phyloP scores from a whole-genome alignment of 1,140 invertebrate genomes.

The Drosophila nikananu region DNA sequence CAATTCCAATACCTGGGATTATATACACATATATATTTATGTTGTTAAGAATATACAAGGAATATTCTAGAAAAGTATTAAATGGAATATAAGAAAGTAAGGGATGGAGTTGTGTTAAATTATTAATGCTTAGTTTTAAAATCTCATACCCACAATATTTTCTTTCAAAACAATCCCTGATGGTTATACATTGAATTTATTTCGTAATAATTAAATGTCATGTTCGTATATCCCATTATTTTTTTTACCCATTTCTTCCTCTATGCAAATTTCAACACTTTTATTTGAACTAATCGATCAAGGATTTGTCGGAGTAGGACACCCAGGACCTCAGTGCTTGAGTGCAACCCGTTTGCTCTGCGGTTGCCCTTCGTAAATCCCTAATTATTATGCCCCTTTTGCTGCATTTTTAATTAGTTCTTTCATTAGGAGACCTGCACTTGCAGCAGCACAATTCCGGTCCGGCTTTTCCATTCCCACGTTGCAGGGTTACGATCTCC shows the following conservation, averaged over 20 bases:
- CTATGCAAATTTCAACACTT: conserved; percentile 15
- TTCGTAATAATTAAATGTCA: neutral
- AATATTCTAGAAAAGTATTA: neutral
- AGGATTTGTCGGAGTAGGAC: conserved; percentile 5
- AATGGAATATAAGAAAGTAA: neutral
- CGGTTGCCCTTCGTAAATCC: conserved; percentile 20
- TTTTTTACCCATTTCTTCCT: neutral
- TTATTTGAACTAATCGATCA: conserved; percentile 12
- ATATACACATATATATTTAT: neutral
- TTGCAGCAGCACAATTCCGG: conserved; percentile 47
- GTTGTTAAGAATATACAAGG: neutral
- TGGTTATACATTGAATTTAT: neutral
- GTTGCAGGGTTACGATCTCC: conserved; percentile 35
- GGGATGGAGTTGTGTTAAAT: no score
- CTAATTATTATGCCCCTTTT: conserved; percentile 11
- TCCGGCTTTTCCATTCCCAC: conserved; percentile 52
- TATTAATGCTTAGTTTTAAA: neutral
- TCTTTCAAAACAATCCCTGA: neutral
- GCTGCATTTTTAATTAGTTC: conserved; percentile 33
- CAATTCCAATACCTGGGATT: conserved; percentile 1
- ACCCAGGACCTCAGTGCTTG: neutral
- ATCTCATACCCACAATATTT: neutral
- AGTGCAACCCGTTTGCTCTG: conserved; percentile 14
- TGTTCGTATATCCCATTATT: neutral
- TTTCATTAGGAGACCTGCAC: conserved; percentile 44